Percentiles rank a stretch among this genome's conserved stretches.
Conservation (phyloP, 2,797 vertebrate genomes). For the Podarcis lilfordi region DNA sequence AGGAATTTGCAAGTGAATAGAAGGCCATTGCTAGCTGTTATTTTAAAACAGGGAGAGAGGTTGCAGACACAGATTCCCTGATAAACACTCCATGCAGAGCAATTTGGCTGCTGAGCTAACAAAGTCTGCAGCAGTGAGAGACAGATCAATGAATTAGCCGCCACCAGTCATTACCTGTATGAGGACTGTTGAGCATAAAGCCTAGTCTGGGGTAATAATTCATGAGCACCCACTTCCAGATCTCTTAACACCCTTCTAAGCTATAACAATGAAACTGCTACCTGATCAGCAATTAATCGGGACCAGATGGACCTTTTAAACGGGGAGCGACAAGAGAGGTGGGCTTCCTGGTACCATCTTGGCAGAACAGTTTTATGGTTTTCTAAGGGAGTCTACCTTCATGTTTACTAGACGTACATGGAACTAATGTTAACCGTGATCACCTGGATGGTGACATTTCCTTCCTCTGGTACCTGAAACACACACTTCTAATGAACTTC, state of each 20-base stretch:
- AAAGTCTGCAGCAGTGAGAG: neutral
- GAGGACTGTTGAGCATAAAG: neutral
- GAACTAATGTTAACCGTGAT: neutral
- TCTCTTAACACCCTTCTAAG: neutral
- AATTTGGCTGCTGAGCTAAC: constrained; percentile 5
- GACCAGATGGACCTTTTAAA: neutral
- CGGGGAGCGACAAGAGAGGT: neutral
- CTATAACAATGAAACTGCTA: neutral
- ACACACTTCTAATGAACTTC: neutral
- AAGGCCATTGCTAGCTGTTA: neutral
- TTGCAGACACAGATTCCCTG: neutral
- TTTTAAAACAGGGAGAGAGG: neutral
- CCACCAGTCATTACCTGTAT: neutral
- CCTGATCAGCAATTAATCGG: neutral
- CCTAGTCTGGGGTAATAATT: rapidly evolving
- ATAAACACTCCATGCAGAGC: neutral
- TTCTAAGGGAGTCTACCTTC: neutral
- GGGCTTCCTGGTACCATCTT: neutral
- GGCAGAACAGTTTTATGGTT: neutral
- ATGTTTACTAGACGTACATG: neutral
- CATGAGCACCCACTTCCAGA: rapidly evolving
- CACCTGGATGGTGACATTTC: neutral
- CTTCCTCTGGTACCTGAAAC: neutral
- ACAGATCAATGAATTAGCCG: neutral
- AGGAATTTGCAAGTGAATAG: neutral